Base-by-base conservation (phyloP, 2,888 invertebrate genomes). In the Ypsolopha sequella region DNA sequence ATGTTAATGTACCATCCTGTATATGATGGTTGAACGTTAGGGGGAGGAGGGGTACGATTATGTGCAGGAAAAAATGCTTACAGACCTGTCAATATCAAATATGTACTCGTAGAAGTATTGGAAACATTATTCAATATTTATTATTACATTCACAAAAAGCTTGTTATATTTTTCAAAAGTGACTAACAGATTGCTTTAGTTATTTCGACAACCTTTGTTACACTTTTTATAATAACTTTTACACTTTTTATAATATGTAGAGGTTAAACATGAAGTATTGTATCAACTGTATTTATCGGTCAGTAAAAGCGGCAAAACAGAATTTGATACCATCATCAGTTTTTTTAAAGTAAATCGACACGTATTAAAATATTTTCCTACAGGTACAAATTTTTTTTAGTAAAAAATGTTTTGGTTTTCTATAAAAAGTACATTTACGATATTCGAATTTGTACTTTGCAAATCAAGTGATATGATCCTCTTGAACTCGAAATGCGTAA, bases 111-210 rank as follows among this genome's bases (percentile, higher is more conserved):
- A 35, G 10, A 46, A 55, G 60, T 49, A 64, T 56, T 60, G 46
- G 35, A 46, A 55, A 60, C 50, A 64, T 56, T 60, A 50, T 58
- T 62, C 61, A 64, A 64, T 65, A 68, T 62, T 61, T 60, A 66
- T 55, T 58, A 62, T 65, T 70, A 80, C 76, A 80, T 66, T 66
- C 76, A 81, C 79, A 69, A 71, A 72, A 82, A 80, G 80, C 80
- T 56, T 78, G 73, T 73, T 80, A 81, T 60, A 75, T 64, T 68
- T n/a, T 68, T 68, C 61, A 64, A 64, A 77, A 78, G 79, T 77
- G 70, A 66, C 73, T 68, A 68, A 72, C 66, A 61, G 72, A 79
- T 79, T 80, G 78, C 77, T 79, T 80, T 65, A 55, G 61, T 72
- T 47, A 64, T 56, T 48, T 54, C 60, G 68, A 80, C 76, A 81